phyloP scores from a whole-genome alignment of 2,113 vertebrate species.

The Pipa parva region DNA sequence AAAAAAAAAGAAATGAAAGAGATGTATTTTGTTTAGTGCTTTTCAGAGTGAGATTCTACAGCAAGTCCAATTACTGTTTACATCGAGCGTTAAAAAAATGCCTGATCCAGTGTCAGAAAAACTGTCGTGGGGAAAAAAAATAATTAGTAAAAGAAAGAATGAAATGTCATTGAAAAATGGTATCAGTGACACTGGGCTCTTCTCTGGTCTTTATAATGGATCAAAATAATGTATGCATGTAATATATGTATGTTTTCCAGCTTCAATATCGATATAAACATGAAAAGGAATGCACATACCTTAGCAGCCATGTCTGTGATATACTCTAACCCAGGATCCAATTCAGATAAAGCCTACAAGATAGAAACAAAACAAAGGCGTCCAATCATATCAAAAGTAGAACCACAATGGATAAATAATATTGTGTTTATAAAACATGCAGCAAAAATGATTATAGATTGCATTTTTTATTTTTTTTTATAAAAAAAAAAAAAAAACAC shows the following conservation, averaged over 20 bases:
- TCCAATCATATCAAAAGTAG: neutral
- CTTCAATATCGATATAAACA: too few relatives aligned
- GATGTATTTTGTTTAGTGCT: neutral
- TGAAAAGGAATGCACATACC: constrained; percentile 58
- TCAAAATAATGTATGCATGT: too few relatives aligned
- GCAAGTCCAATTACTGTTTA: neutral
- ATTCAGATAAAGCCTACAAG: constrained; percentile 78
- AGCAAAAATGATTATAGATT: too few relatives aligned
- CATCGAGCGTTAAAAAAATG: neutral
- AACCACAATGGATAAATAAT: neutral
- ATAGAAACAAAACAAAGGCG: neutral
- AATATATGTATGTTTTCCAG: too few relatives aligned
- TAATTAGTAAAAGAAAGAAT: neutral
- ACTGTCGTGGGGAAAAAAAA: constrained; percentile 45
- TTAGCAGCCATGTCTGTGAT: constrained; percentile 77
- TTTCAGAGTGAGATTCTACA: neutral
- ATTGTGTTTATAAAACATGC: neutral
- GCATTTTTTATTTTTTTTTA: too few relatives aligned
- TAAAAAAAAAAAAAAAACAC: neutral
- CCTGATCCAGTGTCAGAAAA: neutral
- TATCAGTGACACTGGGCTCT: too few relatives aligned
- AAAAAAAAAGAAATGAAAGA: constrained; percentile 13
- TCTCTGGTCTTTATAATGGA: too few relatives aligned
- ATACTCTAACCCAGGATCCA: constrained; percentile 72
- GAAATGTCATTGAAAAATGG: neutral